A percentile compares a stretch with the other conserved stretches of the same genome.
phyloP scores from a whole-genome alignment of 2,797 vertebrate genomes.

The Syngnathus rostellatus region DNA sequence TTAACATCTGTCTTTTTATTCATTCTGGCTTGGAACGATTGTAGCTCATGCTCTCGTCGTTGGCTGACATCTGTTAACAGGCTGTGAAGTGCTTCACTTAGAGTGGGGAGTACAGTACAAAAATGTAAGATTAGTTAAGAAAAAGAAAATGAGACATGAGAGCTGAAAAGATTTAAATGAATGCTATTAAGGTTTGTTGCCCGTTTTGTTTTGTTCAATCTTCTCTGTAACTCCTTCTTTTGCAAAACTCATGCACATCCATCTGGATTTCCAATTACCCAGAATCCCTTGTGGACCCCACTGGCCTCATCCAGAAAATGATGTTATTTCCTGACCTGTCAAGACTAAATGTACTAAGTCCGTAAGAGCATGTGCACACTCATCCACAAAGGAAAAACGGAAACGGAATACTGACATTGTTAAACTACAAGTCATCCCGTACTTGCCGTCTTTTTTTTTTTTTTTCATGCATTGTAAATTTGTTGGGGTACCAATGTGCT shows the following conservation, averaged over 20 bases:
- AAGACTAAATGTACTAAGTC: slow-evolving; percentile 39
- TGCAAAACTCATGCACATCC: slow-evolving; percentile 57
- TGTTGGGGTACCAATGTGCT: no score
- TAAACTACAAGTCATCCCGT: neutral
- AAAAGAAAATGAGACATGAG: slow-evolving; percentile 16
- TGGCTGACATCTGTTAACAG: slow-evolving; percentile 29
- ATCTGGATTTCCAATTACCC: slow-evolving; percentile 68
- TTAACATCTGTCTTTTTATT: slow-evolving; percentile 32
- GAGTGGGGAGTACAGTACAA: neutral
- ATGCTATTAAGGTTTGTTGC: slow-evolving; percentile 34
- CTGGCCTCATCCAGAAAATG: slow-evolving; percentile 34
- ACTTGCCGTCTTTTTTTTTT: neutral
- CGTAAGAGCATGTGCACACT: slow-evolving; percentile 17
- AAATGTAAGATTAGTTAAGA: slow-evolving; percentile 6
- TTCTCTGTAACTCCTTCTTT: slow-evolving; percentile 47
- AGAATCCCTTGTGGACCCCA: slow-evolving; percentile 53
- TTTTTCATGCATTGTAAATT: neutral
- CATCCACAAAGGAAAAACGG: slow-evolving; percentile 19
- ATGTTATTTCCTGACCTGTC: slow-evolving; percentile 62
- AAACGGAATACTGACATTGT: neutral
- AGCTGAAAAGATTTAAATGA: slow-evolving; percentile 31
- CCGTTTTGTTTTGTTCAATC: slow-evolving; percentile 41
- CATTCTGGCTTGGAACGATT: slow-evolving; percentile 21
- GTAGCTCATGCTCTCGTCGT: slow-evolving; percentile 16
- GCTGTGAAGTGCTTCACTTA: slow-evolving; percentile 35